These are phyloP conservation scores for Neolamprologus brichardi DNA, from an alignment of 2,113 vertebrate genomes.

Conservation along the genomic window DNA sequence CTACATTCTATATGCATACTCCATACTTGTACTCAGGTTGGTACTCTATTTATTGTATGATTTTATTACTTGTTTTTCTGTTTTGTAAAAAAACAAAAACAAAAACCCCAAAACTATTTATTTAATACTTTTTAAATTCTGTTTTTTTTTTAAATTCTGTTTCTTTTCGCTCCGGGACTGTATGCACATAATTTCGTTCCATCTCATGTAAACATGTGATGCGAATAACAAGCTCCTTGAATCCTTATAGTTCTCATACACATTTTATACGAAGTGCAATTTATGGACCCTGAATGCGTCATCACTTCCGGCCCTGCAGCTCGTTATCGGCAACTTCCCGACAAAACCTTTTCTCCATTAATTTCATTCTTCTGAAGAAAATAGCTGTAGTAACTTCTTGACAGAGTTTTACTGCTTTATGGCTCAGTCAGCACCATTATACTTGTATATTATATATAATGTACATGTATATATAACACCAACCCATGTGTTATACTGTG, in stretches of 20 bases:
- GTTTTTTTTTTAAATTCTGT: not conserved
- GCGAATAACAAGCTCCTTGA: not conserved
- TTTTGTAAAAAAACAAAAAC: not conserved
- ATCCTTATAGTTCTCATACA: not conserved
- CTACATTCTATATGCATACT: rapidly evolving
- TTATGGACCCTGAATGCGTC: not conserved
- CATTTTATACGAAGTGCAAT: not conserved
- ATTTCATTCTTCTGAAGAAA: not conserved
- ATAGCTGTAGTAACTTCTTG: not conserved
- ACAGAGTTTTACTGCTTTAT: not conserved
- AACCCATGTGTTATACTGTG: not conserved
- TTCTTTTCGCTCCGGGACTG: not conserved
- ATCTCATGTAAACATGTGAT: rapidly evolving
- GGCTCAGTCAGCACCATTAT: not conserved
- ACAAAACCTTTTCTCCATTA: not conserved
- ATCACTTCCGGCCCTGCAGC: not conserved
- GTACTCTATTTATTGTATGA: not conserved
- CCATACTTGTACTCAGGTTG: not conserved
- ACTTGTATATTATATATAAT: not conserved
- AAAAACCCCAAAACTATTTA: rapidly evolving
- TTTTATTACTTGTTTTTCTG: not conserved
- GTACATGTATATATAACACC: not conserved
- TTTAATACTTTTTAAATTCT: not conserved
- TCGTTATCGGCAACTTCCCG: not conserved
- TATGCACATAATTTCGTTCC: not conserved